phyloP scores from a whole-genome alignment of 2,797 vertebrate genomes.

The Pseudochirops corinnae region DNA sequence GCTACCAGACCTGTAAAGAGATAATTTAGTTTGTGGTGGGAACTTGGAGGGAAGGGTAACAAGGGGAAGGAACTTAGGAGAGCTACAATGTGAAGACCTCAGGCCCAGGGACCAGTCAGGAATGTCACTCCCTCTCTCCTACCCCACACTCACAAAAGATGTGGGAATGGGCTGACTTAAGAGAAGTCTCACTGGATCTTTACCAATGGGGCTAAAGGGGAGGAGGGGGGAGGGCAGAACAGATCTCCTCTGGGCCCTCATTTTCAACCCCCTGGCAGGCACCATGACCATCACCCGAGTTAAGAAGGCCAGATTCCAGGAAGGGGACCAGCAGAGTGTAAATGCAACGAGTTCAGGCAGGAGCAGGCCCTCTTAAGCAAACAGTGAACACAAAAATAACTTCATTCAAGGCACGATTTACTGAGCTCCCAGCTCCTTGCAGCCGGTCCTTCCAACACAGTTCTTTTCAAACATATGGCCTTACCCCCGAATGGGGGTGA shows the following conservation, averaged over 20 bases:
- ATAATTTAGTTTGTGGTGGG: background rate
- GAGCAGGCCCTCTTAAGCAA: constrained; percentile 60
- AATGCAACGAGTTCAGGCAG: constrained; percentile 54
- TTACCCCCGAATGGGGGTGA: constrained; percentile 51
- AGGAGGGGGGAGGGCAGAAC: background rate
- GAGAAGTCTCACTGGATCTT: background rate
- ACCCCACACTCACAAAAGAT: background rate
- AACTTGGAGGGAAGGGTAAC: background rate
- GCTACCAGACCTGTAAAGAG: background rate
- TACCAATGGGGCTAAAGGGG: background rate
- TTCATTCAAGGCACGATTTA: constrained; percentile 70
- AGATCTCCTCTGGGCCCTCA: background rate
- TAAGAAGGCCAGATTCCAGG: background rate
- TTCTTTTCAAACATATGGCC: constrained; percentile 58
- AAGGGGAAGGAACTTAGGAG: background rate
- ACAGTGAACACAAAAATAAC: constrained; percentile 68
- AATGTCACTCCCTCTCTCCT: background rate
- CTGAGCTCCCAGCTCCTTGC: background rate
- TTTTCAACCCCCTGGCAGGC: background rate
- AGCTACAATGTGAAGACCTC: background rate
- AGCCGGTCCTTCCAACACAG: constrained; percentile 41
- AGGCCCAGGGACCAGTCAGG: background rate
- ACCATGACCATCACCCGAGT: background rate
- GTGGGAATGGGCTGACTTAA: background rate
- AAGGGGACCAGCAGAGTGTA: constrained; percentile 52